phyloP scores from a whole-genome alignment of 2,113 vertebrate species.

The Ovis canadensis region DNA sequence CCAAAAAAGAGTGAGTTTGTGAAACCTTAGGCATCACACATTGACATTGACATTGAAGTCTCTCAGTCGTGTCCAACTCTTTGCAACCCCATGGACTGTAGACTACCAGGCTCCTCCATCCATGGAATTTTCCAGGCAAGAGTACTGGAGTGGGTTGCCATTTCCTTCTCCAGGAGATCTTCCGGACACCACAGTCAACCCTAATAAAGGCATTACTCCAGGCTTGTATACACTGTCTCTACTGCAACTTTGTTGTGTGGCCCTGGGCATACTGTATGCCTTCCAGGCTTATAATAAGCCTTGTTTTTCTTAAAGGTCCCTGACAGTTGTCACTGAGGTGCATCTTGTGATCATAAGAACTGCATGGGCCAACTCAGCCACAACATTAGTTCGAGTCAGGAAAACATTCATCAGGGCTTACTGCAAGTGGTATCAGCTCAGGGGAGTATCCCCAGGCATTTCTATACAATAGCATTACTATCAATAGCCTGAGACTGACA shows the following conservation, averaged over 20 bases:
- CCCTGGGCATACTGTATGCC: not conserved
- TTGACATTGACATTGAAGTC: too few species aligned
- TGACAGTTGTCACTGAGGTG: not conserved
- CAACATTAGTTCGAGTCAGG: not conserved
- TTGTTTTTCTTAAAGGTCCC: not conserved
- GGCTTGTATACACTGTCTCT: not conserved
- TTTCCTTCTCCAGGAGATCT: too few species aligned
- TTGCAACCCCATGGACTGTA: too few species aligned
- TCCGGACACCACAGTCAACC: not conserved
- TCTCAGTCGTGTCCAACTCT: too few species aligned
- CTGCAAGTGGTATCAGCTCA: not conserved
- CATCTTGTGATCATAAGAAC: not conserved
- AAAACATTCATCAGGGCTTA: accelerated
- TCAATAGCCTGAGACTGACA: not conserved
- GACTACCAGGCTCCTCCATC: too few species aligned
- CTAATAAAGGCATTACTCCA: not conserved
- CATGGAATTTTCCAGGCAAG: too few species aligned
- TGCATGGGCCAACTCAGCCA: not conserved
- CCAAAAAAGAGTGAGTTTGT: not conserved
- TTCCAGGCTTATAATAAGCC: not conserved
- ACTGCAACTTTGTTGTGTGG: not conserved
- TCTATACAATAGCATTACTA: not conserved
- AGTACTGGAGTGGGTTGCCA: too few species aligned
- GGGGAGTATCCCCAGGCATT: not conserved
- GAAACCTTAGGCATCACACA: not conserved